Evolutionary conservation across 2,888 invertebrate genomes (phyloP), one percentile per base, ranked within the genome.

Genomic region (Chymomyza fuscimana): DNA sequence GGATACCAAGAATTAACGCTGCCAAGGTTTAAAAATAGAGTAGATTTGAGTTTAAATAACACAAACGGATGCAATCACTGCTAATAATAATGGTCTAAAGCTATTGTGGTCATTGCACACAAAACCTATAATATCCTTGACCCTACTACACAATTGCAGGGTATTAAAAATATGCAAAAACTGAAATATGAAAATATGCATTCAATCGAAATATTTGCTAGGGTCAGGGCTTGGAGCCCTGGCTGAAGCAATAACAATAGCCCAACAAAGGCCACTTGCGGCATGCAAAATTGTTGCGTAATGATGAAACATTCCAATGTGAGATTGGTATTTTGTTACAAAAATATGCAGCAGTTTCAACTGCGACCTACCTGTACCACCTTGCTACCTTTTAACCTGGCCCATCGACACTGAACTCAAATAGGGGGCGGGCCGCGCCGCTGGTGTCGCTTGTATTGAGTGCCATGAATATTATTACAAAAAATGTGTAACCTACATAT

Each of bases 221-320:
- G 22, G 22, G 54, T 54, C 16, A 9, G 54, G 40, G 12, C 0
- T 4, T 46, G 10, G 40, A 12, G 40, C 40, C 40, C 12, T 5
- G 12, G 40, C 40, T 4, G 40, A 0, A 46, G 40, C 16, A 54
- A 54, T 19, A 54, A 54, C 54, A 54, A 16, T 19, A 15, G 54
- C 54, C 22, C 40, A 12, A 46, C 40, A 46, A 46, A 46, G 22
- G 54, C 22, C 54, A 54, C 54, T 54, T 54, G 54, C 22, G 9
- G 54, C 16, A 22, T 54, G 54, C 16, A 54, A 22, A 22, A 54
- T 19, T 54, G 54, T 54, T 54, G 16, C 54, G 19, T 19, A 16
- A n/a, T 54, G 6, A 54, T 54, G 54, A 54, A 54, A 54, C 54
- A 54, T 54, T 54, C 54, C 54, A 54, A 19, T n/a, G 4, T 54